Percentiles rank a stretch among this genome's conserved stretches.
Evolutionary conservation across 1,140 invertebrate genomes (phyloP).

Genomic region (Atta cephalotes): DNA sequence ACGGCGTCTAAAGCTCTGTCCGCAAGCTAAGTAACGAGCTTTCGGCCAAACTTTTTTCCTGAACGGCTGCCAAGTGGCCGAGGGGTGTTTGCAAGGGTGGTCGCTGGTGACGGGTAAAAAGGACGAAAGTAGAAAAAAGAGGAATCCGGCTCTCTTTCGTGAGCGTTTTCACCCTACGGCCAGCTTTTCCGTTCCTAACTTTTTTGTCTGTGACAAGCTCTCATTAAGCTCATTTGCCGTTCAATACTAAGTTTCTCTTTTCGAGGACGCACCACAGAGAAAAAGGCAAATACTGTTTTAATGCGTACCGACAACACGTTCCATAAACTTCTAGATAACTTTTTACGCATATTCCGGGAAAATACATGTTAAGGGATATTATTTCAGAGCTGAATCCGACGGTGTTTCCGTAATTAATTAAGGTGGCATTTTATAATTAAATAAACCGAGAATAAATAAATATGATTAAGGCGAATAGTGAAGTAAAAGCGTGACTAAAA

Average conservation of each 20-base stretch:
- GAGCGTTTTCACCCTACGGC: slow-evolving; percentile 70
- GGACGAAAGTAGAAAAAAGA: slow-evolving; percentile 64
- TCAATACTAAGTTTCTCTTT: slow-evolving; percentile 76
- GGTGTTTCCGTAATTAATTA: slow-evolving; percentile 46
- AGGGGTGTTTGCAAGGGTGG: slow-evolving; percentile 61
- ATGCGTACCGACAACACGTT: neutral
- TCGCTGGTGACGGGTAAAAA: slow-evolving; percentile 47
- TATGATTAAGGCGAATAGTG: slow-evolving; percentile 15
- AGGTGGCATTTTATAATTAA: slow-evolving; percentile 36
- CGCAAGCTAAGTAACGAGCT: slow-evolving; percentile 81
- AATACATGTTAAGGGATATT: neutral
- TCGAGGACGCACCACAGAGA: slow-evolving; percentile 29
- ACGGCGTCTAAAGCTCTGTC: slow-evolving; percentile 78
- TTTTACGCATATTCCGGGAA: neutral
- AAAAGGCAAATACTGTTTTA: slow-evolving; percentile 31
- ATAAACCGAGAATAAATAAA: neutral
- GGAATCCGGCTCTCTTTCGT: slow-evolving; percentile 65
- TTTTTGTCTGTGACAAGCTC: slow-evolving; percentile 74
- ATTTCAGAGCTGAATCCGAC: neutral
- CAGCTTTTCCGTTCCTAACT: slow-evolving; percentile 72
- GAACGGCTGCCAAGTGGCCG: slow-evolving; percentile 80
- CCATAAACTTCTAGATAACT: neutral
- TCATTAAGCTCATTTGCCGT: slow-evolving; percentile 80
- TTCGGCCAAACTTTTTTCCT: slow-evolving; percentile 79
- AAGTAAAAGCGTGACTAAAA: neutral